Percentiles rank a stretch among this genome's conserved stretches.
These are phyloP conservation scores for Apostichopus parvimensis DNA, from an alignment of 35 echinoderm and acorn worm species.

Conservation along the genomic window DNA sequence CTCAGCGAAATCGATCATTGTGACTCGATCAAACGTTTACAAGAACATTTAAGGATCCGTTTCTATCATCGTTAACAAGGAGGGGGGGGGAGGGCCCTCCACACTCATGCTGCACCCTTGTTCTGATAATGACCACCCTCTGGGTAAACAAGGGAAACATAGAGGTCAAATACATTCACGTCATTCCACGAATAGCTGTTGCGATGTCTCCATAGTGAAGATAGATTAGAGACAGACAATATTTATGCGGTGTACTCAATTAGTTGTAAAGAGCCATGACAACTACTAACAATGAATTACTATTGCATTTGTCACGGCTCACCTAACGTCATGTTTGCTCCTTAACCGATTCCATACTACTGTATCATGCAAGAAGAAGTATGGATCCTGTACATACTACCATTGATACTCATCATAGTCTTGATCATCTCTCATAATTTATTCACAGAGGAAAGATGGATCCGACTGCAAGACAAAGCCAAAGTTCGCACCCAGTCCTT, in stretches of 20 bases:
- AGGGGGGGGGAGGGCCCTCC: not conserved
- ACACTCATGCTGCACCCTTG: not conserved
- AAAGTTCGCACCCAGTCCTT: slow-evolving; percentile 84
- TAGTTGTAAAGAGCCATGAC: slow-evolving; percentile 4
- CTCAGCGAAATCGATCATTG: not conserved
- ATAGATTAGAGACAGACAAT: slow-evolving; percentile 24
- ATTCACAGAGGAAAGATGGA: slow-evolving; percentile 93
- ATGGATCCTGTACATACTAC: slow-evolving; percentile 43
- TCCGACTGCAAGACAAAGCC: slow-evolving; percentile 90
- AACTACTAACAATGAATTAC: not conserved
- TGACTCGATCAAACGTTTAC: not conserved
- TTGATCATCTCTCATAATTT: not conserved
- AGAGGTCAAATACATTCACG: slow-evolving; percentile 47
- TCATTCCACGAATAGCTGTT: slow-evolving; percentile 42
- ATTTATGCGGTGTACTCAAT: slow-evolving; percentile 22
- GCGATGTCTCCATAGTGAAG: slow-evolving; percentile 15
- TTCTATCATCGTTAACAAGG: slow-evolving; percentile 49
- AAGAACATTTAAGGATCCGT: not conserved
- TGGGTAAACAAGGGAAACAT: not conserved
- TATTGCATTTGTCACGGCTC: not conserved
- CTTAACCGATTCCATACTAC: not conserved
- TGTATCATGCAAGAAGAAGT: slow-evolving; percentile 36
- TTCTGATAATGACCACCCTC: slow-evolving; percentile 46
- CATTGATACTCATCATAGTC: slow-evolving; percentile 25
- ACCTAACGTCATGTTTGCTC: not conserved